Evolutionary conservation across 2,888 invertebrate species (phyloP).

Genomic region (Nomada lathburiana): DNA sequence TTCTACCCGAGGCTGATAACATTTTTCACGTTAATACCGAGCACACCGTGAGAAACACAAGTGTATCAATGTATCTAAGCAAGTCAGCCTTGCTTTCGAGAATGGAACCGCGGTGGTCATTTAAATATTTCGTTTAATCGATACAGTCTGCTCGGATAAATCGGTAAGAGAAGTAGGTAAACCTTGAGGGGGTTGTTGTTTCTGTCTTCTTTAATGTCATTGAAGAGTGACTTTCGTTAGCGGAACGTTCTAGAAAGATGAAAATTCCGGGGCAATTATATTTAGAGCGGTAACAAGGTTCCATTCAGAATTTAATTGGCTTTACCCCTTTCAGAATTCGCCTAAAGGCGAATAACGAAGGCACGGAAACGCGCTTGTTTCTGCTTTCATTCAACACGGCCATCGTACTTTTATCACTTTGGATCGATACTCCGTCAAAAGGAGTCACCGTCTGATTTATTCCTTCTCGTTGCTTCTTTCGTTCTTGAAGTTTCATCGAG

Average conservation of each 20-base stretch:
- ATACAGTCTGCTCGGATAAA: not conserved
- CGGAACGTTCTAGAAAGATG: conserved; percentile 8
- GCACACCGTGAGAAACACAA: not conserved
- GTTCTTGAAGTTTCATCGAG: not conserved
- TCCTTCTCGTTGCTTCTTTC: not conserved
- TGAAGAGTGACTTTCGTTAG: conserved; percentile 15
- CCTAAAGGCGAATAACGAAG: conserved; percentile 25
- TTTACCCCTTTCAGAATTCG: conserved; percentile 32
- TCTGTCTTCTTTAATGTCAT: not conserved
- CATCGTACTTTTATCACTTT: not conserved
- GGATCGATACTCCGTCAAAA: conserved; percentile 40
- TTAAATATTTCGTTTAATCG: not conserved
- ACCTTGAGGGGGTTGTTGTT: not conserved
- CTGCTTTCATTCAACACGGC: conserved; percentile 24
- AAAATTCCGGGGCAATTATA: conserved; percentile 35
- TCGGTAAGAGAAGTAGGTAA: not conserved
- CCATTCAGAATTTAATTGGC: conserved; percentile 52
- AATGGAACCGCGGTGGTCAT: too few relatives aligned
- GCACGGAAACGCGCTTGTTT: not conserved
- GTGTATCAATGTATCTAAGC: not conserved
- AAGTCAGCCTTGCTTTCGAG: too few relatives aligned
- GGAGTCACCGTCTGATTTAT: not conserved
- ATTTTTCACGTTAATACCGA: not conserved
- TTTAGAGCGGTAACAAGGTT: conserved; percentile 36
- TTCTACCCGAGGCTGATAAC: not conserved